Evolutionary conservation across 2,113 vertebrate genomes (phyloP), one percentile per base, ranked within the genome.

Genomic region (Acrocephalus arundinaceus): DNA sequence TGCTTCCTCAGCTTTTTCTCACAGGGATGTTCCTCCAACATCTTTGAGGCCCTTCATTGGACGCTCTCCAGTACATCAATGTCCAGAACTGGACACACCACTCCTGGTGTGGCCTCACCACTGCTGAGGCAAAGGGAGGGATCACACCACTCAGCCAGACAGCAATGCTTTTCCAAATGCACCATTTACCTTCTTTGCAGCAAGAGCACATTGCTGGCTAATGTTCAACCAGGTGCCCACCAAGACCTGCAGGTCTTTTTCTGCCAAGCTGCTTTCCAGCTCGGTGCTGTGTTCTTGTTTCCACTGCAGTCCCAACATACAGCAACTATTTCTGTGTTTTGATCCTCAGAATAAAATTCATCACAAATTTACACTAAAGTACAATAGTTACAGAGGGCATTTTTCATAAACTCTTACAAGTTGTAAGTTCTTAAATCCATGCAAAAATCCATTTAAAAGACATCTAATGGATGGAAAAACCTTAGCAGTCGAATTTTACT

Each of bases 231-330:
- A 18, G 12, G 14, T 28, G 15, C 46, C 5, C 48, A 58, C 31
- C 31, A 65, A 65, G 54, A 77, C 7, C 18, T 43, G 21, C 9
- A 58, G 20, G 23, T 58, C 6, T 17, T 37, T 68, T 71, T 66
- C 33, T 61, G 57, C 18, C 13, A 75, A 45, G 41, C 7, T 51
- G 6, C 5, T 79, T 84, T 79, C 30, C 57, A 61, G 24, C 13
- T 66, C 0, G 0, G 4, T 68, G 8, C 16, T n/a, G 9, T 41
- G 23, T 28, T 30, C 20, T 19, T 67, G 6, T 30, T 46, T 12
- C 9, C 3, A 7, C 17, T 4, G 2, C 4, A 10, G 0, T 7
- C 15, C 15, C 12, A 80, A 13, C 45, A 51, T 1, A 46, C 1
- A 59, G 9, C 8, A 74, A 25, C 13, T 45, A 74, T 54, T 63